Evolutionary conservation across 2,797 vertebrate genomes (phyloP), one percentile per base, ranked within the genome.

Genomic region (Chaenodraco wilsoni): DNA sequence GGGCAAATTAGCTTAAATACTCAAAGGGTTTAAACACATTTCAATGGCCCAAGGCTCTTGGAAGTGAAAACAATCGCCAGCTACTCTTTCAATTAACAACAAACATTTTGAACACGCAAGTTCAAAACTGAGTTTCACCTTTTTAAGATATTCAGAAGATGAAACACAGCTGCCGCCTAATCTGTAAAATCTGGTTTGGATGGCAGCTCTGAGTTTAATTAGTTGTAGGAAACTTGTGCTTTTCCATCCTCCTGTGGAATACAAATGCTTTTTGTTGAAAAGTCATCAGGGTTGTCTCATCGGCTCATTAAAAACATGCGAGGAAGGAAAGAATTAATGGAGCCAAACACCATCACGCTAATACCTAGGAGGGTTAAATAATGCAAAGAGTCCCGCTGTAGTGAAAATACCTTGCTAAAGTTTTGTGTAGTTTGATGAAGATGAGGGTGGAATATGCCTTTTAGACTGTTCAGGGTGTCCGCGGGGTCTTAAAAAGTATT

Each of bases 231-330:
- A 85, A 83, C 17, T 6, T 84, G 71, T 57, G 66, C 73, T 83
- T 80, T 80, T 83, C 69, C 61, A 3, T 62, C 71, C 67, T 73
- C 43, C 1, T 64, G 65, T 19, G 0, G 81, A 86, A 91, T 90
- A 82, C 78, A 86, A 86, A 90, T 85, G 80, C 52, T 57, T 82
- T 82, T 82, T 74, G 72, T 81, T 77, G 78, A 87, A 71, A 84
- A 88, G 87, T 88, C 86, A 82, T 66, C 10, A n/a, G 76, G 89
- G 86, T 90, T 76, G 46, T 73, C 76, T 79, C 75, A 50, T 44
- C 5, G 67, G 79, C 91, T 93, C 90, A 89, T 91, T 91, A 90
- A 89, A 90, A 91, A 68, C 46, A 5, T 69, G 72, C 31, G 5
- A 68, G 69, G 70, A 77, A 78, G 72, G 72, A 75, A 15, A 72